Evolutionary conservation across 1,140 invertebrate genomes (phyloP).

Genomic region (Oncopodura yosiiana): DNA sequence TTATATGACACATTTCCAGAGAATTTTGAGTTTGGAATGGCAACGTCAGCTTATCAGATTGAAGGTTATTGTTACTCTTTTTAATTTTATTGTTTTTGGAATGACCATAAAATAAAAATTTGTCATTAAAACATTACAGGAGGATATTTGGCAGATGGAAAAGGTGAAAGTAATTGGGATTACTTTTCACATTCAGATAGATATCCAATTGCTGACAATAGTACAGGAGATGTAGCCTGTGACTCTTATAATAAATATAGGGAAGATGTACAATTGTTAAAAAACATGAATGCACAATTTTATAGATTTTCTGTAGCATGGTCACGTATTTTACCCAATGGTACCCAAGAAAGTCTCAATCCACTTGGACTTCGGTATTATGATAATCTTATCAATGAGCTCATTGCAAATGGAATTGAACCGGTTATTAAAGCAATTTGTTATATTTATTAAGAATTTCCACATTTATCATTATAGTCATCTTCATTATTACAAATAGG

Average conservation of each 20-base stretch:
- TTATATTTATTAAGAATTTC: background rate
- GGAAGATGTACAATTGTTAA: slow-evolving; percentile 44
- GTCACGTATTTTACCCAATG: slow-evolving; percentile 37
- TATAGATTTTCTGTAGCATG: slow-evolving; percentile 38
- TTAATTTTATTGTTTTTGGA: no score
- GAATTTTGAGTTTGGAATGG: slow-evolving; percentile 41
- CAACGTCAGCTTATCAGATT: slow-evolving; percentile 42
- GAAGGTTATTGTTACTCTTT: slow-evolving; percentile 43
- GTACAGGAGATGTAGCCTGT: slow-evolving; percentile 49
- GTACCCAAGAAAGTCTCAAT: slow-evolving; percentile 33
- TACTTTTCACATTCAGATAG: slow-evolving; percentile 38
- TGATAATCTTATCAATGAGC: slow-evolving; percentile 34
- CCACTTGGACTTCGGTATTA: slow-evolving; percentile 39
- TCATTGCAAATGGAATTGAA: slow-evolving; percentile 31
- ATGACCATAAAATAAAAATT: no score
- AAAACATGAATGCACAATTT: slow-evolving; percentile 37
- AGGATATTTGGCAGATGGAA: no score
- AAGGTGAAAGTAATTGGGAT: slow-evolving; percentile 49
- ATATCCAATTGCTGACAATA: slow-evolving; percentile 40
- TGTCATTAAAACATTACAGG: no score
- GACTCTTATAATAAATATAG: slow-evolving; percentile 49
- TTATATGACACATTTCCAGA: slow-evolving; percentile 38
- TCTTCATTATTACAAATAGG: background rate
- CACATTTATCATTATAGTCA: no score
- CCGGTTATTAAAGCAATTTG: slow-evolving; percentile 35